A percentile compares a stretch with the other conserved stretches of the same genome.
These are phyloP conservation scores for Megalonaias nervosa DNA, from an alignment of 1,140 invertebrate species.

Conservation along the genomic window DNA sequence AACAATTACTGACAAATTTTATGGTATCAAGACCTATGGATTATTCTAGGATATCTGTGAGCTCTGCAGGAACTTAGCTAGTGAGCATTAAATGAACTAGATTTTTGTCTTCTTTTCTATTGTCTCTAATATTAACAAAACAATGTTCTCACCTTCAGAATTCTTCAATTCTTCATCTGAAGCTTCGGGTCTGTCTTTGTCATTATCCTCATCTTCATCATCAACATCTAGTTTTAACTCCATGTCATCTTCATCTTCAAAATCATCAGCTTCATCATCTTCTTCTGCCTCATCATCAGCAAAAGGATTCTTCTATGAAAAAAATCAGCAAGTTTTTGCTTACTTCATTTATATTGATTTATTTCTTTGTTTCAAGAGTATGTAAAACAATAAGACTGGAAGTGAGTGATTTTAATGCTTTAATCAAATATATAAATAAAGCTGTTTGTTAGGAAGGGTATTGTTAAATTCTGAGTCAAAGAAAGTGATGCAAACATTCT, in stretches of 20 bases:
- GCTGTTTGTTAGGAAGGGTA: too few relatives aligned
- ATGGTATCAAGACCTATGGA: too few relatives aligned
- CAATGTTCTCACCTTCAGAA: constrained; percentile 13
- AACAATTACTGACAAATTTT: too few relatives aligned
- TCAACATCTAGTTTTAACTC: constrained; percentile 23
- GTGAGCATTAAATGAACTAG: background rate
- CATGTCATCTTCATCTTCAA: constrained; percentile 27
- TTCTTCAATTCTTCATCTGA: constrained; percentile 35
- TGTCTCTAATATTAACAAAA: background rate
- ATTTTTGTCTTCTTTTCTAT: constrained; percentile 30
- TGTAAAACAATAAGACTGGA: too few relatives aligned
- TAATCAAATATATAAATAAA: too few relatives aligned
- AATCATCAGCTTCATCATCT: constrained; percentile 42
- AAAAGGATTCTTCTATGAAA: constrained; percentile 51
- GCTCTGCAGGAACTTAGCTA: background rate
- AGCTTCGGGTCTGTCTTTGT: constrained; percentile 33
- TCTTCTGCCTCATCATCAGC: constrained; percentile 62
- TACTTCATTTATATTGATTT: too few relatives aligned
- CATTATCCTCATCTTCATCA: constrained; percentile 45
- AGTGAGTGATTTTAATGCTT: too few relatives aligned
- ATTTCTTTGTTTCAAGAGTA: too few relatives aligned
- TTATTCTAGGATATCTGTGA: too few relatives aligned
- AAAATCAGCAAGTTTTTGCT: background rate
- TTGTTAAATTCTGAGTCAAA: too few relatives aligned
- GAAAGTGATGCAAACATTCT: too few relatives aligned